These are phyloP conservation scores for Climacteris rufus DNA, from an alignment of 2,113 vertebrate species.

Conservation along the genomic window DNA sequence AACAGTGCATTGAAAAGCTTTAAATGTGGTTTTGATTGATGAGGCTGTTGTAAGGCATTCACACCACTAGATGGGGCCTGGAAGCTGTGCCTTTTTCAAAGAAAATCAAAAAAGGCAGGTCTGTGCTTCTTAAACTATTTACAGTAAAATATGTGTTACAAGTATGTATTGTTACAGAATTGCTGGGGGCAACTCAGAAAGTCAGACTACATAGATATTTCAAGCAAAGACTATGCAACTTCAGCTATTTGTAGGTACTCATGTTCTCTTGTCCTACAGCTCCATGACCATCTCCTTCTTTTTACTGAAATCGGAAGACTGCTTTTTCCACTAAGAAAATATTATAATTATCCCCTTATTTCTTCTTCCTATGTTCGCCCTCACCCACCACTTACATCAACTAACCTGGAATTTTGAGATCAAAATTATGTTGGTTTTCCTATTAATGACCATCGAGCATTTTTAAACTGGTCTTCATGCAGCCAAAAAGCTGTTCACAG, in stretches of 20 bases:
- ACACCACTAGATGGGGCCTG: slow-evolving; percentile 39
- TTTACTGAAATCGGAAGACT: background rate
- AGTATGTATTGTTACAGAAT: background rate
- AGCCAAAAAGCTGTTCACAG: background rate
- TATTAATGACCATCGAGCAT: background rate
- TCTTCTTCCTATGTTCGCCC: background rate
- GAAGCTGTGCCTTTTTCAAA: background rate
- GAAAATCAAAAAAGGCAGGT: background rate
- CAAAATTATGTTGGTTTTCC: background rate
- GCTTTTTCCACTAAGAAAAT: background rate
- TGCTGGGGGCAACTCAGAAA: background rate
- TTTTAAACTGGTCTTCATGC: background rate
- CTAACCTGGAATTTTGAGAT: background rate
- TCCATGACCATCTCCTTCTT: background rate
- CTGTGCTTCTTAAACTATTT: background rate
- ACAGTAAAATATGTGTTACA: background rate
- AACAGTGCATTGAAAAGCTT: background rate
- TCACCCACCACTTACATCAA: background rate
- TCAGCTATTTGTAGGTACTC: background rate
- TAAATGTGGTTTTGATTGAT: background rate
- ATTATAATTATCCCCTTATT: background rate
- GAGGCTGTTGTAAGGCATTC: background rate
- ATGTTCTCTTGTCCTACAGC: fast-evolving
- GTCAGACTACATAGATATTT: background rate
- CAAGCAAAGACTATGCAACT: background rate